Conservation (phyloP, 2,113 vertebrate genomes). For the Pardalotus punctatus region DNA sequence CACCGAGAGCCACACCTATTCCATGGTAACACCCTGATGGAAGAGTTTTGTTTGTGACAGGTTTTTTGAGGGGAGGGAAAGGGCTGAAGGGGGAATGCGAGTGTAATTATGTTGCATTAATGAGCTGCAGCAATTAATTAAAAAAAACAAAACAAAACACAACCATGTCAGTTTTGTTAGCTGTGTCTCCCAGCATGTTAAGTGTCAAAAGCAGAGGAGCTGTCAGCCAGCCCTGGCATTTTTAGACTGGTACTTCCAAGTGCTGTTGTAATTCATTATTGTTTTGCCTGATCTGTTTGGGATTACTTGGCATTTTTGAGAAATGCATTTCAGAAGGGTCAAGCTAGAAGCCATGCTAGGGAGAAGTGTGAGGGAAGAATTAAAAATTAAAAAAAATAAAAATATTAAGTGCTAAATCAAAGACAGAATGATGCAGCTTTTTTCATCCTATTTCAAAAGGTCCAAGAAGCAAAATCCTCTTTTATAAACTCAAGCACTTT, state of each 20-base stretch:
- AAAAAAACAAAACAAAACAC: background rate
- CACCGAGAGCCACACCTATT: background rate
- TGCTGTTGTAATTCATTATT: background rate
- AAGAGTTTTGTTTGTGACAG: background rate
- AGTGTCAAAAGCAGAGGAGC: background rate
- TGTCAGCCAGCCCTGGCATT: background rate
- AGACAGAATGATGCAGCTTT: background rate
- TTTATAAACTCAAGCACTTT: background rate
- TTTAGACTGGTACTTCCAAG: background rate
- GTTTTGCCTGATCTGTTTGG: background rate
- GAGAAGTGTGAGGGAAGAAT: background rate
- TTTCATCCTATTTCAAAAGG: background rate
- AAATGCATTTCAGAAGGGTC: background rate
- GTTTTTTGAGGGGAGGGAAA: background rate
- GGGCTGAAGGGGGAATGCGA: background rate
- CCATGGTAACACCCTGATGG: background rate
- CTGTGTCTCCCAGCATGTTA: background rate
- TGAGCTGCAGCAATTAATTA: slow-evolving; percentile 34
- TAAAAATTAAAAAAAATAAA: background rate
- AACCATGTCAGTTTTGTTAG: background rate
- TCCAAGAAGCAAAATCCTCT: background rate
- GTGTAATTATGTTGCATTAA: slow-evolving; percentile 41
- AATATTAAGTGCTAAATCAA: background rate
- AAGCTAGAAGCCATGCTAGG: background rate
- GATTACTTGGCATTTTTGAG: background rate